Evolutionary conservation across 1,140 invertebrate species (phyloP), one percentile per base, ranked within the genome.

Genomic region (Macrosteles quadrilineatus): DNA sequence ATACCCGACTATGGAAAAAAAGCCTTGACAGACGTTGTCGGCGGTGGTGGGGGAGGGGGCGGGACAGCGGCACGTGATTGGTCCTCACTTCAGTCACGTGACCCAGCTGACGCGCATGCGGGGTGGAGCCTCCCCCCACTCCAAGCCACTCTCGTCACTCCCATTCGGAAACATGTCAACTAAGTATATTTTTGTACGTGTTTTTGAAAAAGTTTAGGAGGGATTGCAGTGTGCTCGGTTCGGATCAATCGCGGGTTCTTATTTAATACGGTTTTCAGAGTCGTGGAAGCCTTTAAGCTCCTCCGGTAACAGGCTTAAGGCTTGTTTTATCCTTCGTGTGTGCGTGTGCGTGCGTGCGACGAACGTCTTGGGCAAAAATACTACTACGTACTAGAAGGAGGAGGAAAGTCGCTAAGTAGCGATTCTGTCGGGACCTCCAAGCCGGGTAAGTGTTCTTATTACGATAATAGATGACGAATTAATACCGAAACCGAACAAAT

Each of bases 221-320:
- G 67, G 57, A 69, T 64, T 69, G 53, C 68, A 55, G 67, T 59
- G 73, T 72, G 72, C 71, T 73, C 73, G 70, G 70, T 71, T 71
- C 72, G 77, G 78, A 79, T 79, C 78, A 79, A 79, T 79, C 78
- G 77, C 74, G 75, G 74, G 68, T 69, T 79, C 77, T 79, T 78
- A 78, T 78, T 79, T 79, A 79, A 79, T 79, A 78, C 78, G 74
- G 77, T 76, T 77, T 79, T 76, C 77, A 76, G 78, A 45, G 40
- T 74, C 75, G 74, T 74, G 76, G 78, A 59, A 79, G 55, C 62
- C 69, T 57, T 70, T 71, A 71, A 79, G 78, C 77, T 75, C 32
- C 73, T 76, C 76, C 75, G 74, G 78, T 79, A 79, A 79, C 78
- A 79, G 76, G 78, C 78, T 79, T 79, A 79, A 77, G 76, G 75